phyloP scores from a whole-genome alignment of 2,113 vertebrate species.

The Thamnophis sirtalis region DNA sequence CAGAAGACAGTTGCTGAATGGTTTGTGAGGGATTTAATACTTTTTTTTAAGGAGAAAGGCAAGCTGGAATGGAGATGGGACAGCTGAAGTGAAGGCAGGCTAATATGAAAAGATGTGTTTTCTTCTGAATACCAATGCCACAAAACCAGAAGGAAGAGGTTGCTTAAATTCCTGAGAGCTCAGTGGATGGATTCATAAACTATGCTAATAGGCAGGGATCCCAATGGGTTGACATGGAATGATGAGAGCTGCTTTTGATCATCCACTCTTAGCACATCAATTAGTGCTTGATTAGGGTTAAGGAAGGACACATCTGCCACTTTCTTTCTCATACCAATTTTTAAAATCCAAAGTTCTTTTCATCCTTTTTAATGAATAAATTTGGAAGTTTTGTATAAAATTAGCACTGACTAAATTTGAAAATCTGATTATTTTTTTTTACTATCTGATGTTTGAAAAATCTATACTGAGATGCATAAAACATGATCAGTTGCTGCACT shows the following conservation, averaged over 20 bases:
- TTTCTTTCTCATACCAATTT: not conserved
- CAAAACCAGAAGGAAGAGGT: not conserved
- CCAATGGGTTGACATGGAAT: not conserved
- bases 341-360: not conserved
- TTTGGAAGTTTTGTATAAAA: not conserved
- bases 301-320: not conserved
- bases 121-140: slow-evolving; percentile 15
- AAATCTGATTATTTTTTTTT: not conserved
- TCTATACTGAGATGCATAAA: not conserved
- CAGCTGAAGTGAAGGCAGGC: not conserved
- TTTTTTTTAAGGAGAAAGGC: not conserved
- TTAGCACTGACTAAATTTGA: not conserved
- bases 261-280: not conserved
- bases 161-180: not conserved
- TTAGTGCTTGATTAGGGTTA: not conserved
- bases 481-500: not conserved
- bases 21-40: slow-evolving; percentile 7
- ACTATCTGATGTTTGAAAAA: not conserved
- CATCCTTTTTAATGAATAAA: not conserved
- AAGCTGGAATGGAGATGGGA: not conserved
- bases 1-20: slow-evolving; percentile 26
- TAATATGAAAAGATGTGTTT: slow-evolving; percentile 30
- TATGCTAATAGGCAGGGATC: not conserved
- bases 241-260: not conserved
- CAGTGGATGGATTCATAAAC: not conserved